Percentiles rank a stretch among this genome's conserved stretches.
Conservation (phyloP, 2,113 vertebrate species). For the Barbus barbus region DNA sequence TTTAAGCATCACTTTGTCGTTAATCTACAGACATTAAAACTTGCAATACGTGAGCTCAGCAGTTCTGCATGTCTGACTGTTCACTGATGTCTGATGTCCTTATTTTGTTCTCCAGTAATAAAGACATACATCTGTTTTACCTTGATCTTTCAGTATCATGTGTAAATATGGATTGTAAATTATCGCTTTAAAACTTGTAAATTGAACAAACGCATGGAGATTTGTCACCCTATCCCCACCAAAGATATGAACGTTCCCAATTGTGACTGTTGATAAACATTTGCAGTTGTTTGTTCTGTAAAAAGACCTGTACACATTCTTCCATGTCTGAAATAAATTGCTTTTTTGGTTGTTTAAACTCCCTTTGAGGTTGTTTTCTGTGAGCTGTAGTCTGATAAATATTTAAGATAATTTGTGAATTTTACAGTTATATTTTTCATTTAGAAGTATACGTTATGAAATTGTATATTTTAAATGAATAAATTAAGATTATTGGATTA, state of each 20-base stretch:
- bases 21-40: conserved; percentile 12
- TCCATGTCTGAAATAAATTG: conserved; percentile 19
- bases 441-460: too few species aligned
- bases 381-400: not conserved
- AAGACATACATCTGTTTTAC: conserved; percentile 54
- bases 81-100: not conserved
- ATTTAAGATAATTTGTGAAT: not conserved
- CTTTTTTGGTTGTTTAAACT: not conserved
- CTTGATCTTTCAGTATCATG: conserved; percentile 52
- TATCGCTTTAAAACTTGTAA: conserved; percentile 65
- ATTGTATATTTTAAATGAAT: too few species aligned
- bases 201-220: conserved; percentile 59
- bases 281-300: conserved; percentile 61
- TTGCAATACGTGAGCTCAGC: conserved; percentile 15
- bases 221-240: conserved; percentile 63
- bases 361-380: not conserved
- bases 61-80: too few species aligned
- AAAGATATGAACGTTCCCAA: conserved; percentile 65
- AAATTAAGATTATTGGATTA: too few species aligned
- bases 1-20: not conserved
- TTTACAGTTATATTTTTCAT: too few species aligned
- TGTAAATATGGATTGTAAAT: conserved; percentile 72
- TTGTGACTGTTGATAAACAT: conserved; percentile 56
- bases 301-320: conserved; percentile 53
- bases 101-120: conserved; percentile 5